Evolutionary conservation across 2,888 invertebrate genomes (phyloP).

Genomic region (Morpho deidamia): DNA sequence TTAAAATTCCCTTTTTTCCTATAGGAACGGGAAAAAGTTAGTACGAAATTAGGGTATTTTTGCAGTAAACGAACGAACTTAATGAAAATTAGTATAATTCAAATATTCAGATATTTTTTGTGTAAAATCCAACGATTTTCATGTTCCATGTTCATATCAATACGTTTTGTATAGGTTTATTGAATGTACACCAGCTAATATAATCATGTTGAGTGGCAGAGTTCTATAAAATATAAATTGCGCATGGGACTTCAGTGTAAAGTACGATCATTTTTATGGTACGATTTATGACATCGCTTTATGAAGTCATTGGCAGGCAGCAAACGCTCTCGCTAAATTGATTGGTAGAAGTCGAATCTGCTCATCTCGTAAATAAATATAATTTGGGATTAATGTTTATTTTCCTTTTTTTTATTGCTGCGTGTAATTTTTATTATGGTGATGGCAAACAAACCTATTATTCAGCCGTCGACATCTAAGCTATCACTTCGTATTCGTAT

Average conservation of each 20-base stretch:
- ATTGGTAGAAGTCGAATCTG: conserved; percentile 5
- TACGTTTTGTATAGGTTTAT: neutral
- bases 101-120: neutral
- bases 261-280: conserved; percentile 46
- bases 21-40: too few relatives aligned
- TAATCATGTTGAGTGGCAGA: conserved; percentile 2
- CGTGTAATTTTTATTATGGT: neutral
- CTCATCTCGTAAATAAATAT: conserved; percentile 11
- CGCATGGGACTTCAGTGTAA: conserved; percentile 24
- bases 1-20: too few relatives aligned
- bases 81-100: neutral
- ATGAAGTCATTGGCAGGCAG: conserved; percentile 10
- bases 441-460: neutral
- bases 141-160: neutral
- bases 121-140: neutral
- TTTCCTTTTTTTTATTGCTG: conserved; percentile 5
- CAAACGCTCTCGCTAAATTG: conserved; percentile 7
- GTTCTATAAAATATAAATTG: conserved; percentile 5
- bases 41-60: too few relatives aligned
- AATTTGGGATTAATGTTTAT: conserved; percentile 9
- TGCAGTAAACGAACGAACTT: neutral
- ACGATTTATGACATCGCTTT: conserved; percentile 48
- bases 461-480: too few relatives aligned
- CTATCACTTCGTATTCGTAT: too few relatives aligned
- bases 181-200: neutral